A percentile compares a stretch with the other conserved stretches of the same genome.
Evolutionary conservation across 2,888 invertebrate species (phyloP).

Genomic region (Cristatella mucedo): DNA sequence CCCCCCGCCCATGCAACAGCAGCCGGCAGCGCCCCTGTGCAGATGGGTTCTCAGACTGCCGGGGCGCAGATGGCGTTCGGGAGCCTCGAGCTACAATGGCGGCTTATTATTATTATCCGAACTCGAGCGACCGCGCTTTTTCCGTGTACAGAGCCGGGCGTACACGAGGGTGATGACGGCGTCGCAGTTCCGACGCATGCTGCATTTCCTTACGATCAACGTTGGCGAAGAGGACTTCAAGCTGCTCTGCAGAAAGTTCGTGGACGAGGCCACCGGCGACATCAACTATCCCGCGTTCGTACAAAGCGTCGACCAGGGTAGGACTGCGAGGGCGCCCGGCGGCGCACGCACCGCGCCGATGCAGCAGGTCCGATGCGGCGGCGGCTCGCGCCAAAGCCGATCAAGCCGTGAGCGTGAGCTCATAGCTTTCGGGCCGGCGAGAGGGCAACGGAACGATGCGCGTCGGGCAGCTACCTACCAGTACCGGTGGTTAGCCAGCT

Average conservation of each 20-base stretch:
- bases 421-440: no score
- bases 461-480: no score
- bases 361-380: background rate
- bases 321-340: no score
- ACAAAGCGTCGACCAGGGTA: conserved; percentile 35
- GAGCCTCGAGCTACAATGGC: background rate
- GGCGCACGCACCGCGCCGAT: no score
- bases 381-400: background rate
- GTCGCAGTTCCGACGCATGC: conserved; percentile 34
- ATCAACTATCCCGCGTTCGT: conserved; percentile 39
- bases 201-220: conserved; percentile 33
- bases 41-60: no score
- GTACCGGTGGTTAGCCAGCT: no score
- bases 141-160: conserved; percentile 26
- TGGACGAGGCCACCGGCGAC: conserved; percentile 31
- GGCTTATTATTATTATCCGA: background rate
- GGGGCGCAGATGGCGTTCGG: background rate
- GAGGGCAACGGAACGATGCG: no score
- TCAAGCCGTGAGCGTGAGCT: background rate
- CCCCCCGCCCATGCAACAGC: no score
- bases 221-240: conserved; percentile 30
- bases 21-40: no score
- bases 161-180: conserved; percentile 36
- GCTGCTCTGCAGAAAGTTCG: conserved; percentile 33
- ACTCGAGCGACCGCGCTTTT: background rate